These are phyloP conservation scores for Nycticryphes semicollaris DNA, from an alignment of 2,113 vertebrate genomes.

Conservation along the genomic window DNA sequence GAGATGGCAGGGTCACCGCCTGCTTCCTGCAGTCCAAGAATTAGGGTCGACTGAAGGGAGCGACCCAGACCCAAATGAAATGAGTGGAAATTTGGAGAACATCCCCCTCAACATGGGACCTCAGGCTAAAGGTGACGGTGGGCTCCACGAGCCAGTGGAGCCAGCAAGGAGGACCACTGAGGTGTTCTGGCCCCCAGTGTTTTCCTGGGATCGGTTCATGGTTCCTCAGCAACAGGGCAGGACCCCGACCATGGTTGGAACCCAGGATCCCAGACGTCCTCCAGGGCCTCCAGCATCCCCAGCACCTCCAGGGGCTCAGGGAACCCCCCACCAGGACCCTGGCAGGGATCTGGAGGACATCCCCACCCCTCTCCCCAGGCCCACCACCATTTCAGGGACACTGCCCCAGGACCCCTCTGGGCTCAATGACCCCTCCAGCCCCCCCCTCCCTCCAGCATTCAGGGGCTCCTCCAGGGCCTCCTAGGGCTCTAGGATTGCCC, in stretches of 20 bases:
- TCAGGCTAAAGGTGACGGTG: not conserved
- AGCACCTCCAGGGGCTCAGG: not conserved
- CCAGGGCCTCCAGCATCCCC: no score
- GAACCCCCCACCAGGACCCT: not conserved
- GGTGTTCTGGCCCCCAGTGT: accelerated
- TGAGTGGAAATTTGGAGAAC: not conserved
- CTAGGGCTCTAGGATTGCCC: no score
- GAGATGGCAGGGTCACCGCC: accelerated
- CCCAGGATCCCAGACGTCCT: not conserved
- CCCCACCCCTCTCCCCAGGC: accelerated
- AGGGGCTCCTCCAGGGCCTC: not conserved
- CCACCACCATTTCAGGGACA: not conserved
- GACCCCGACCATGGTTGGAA: not conserved
- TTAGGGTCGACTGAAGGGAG: not conserved
- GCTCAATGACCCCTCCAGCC: not conserved
- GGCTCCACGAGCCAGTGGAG: not conserved
- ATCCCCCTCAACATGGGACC: accelerated
- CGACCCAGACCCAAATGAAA: not conserved
- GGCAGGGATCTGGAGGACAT: not conserved
- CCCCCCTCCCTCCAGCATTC: no score
- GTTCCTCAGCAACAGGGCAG: not conserved
- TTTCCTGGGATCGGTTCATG: not conserved
- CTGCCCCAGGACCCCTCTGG: accelerated
- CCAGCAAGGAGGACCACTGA: not conserved
- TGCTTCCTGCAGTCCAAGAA: not conserved